Percentiles rank a stretch among this genome's conserved stretches.
Evolutionary conservation across 2,113 vertebrate genomes (phyloP).

Genomic region (Apteryx mantelli): DNA sequence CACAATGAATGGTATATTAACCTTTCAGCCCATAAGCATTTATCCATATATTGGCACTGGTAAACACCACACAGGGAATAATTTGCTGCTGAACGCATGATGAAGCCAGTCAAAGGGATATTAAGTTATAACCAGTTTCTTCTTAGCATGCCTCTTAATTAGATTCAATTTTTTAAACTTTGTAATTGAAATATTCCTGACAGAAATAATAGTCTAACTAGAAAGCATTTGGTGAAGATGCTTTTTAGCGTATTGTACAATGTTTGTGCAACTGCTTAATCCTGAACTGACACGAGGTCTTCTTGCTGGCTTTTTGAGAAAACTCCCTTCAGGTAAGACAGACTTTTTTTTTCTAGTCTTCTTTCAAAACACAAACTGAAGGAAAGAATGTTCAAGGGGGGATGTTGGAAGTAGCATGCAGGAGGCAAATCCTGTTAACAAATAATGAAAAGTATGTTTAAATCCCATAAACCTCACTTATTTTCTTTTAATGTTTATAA

Average conservation of each 20-base stretch:
- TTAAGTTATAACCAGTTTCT: not conserved
- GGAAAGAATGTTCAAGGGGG: not conserved
- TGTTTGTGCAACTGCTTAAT: constrained; percentile 16
- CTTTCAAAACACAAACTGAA: constrained; percentile 16
- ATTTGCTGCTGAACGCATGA: not conserved
- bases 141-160: constrained; percentile 1
- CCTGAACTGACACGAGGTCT: constrained; percentile 2
- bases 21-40: not conserved
- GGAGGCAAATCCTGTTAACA: constrained; percentile 21
- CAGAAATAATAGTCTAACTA: not conserved
- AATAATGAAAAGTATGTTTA: constrained; percentile 43
- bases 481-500: constrained; percentile 48
- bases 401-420: not conserved
- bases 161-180: not conserved
- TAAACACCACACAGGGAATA: not conserved
- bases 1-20: not conserved
- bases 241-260: constrained; percentile 1
- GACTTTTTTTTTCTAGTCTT: not conserved
- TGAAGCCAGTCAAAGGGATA: constrained; percentile 5
- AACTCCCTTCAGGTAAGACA: not conserved
- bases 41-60: not conserved
- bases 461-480: constrained; percentile 25
- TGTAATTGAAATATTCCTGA: constrained; percentile 24
- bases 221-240: not conserved
- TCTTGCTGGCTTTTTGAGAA: not conserved